phyloP scores from a whole-genome alignment of 2,113 vertebrate genomes.

The Misgurnus mizolepis region DNA sequence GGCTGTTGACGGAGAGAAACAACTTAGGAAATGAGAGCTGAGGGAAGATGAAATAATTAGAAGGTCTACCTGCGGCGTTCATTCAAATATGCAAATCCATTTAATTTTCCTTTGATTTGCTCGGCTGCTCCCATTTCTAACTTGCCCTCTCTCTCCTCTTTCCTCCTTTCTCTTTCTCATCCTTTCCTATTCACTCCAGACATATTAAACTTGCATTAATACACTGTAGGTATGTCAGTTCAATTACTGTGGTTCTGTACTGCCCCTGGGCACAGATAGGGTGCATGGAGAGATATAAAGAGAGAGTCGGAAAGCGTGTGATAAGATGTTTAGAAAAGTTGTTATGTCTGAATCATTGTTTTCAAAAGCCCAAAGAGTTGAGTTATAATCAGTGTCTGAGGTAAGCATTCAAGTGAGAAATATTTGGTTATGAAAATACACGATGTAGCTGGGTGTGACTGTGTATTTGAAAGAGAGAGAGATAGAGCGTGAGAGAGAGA shows the following conservation, averaged over 20 bases:
- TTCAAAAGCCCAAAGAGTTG: conserved; percentile 24
- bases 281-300: conserved; percentile 23
- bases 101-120: conserved; percentile 81
- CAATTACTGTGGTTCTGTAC: conserved; percentile 52
- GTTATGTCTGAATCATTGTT: conserved; percentile 27
- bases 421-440: conserved; percentile 29
- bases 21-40: conserved; percentile 40
- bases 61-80: conserved; percentile 74
- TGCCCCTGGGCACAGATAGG: conserved; percentile 33
- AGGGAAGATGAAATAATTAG: conserved; percentile 78
- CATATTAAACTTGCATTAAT: conserved; percentile 60
- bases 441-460: conserved; percentile 30
- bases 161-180: conserved; percentile 36
- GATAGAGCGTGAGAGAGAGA: too few species aligned
- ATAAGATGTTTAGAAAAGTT: conserved; percentile 39
- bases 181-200: conserved; percentile 41
- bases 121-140: conserved; percentile 64
- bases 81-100: conserved; percentile 82
- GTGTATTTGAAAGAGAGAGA: not conserved
- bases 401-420: conserved; percentile 24
- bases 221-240: conserved; percentile 56
- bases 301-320: conserved; percentile 20
- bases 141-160: conserved; percentile 24
- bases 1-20: conserved; percentile 10
- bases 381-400: conserved; percentile 38